Percentiles rank a stretch among this genome's conserved stretches.
Evolutionary conservation across 2,797 vertebrate species (phyloP).

Genomic region (Parauchenoglanis ngamensis): DNA sequence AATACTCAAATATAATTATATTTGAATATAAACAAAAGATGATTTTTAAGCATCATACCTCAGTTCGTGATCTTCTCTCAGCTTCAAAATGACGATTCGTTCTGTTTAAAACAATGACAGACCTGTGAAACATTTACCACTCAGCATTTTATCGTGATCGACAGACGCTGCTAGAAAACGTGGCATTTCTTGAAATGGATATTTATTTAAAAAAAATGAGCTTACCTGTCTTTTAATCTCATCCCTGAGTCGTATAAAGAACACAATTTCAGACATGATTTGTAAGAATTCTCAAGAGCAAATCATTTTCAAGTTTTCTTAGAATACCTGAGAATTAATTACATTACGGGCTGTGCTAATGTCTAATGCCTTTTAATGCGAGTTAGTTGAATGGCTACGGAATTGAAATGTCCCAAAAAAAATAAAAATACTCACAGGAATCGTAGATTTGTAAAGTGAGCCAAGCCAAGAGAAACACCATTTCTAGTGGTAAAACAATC

Average conservation of each 20-base stretch:
- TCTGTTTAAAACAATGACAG: neutral
- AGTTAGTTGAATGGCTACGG: neutral
- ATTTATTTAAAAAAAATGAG: neutral
- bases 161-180: neutral
- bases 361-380: neutral
- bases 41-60: neutral
- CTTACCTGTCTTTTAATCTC: neutral
- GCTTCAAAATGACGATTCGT: neutral
- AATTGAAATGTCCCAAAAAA: neutral
- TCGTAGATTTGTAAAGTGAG: slow-evolving; percentile 16
- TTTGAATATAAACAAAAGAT: neutral
- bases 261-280: neutral
- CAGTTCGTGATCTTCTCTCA: neutral
- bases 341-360: neutral
- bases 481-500: slow-evolving; percentile 12
- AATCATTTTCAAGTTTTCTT: neutral
- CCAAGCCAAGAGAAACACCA: slow-evolving; percentile 6
- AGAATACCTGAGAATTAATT: neutral
- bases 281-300: neutral
- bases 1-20: neutral
- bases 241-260: neutral
- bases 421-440: slow-evolving; percentile 8
- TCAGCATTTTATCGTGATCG: neutral
- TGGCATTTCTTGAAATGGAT: neutral
- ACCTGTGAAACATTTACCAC: neutral